A percentile compares a stretch with the other conserved stretches of the same genome.
Evolutionary conservation across 2,797 vertebrate genomes (phyloP).

Genomic region (Rallus crepitans): DNA sequence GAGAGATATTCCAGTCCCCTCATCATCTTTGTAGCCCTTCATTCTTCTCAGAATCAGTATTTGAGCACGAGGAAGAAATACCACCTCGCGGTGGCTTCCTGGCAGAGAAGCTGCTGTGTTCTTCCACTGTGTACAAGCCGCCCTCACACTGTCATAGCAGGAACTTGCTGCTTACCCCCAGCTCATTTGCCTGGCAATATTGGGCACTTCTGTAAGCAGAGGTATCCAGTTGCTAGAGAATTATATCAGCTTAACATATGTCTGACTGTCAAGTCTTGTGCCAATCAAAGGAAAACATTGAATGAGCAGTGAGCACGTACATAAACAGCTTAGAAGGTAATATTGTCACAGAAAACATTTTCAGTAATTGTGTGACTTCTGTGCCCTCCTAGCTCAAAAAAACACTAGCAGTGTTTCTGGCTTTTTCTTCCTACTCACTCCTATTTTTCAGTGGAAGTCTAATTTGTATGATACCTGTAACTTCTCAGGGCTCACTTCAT

Average conservation of each 20-base stretch:
- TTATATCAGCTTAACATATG: neutral
- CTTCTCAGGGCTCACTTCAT: neutral
- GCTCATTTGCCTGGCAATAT: neutral
- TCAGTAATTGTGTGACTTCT: neutral
- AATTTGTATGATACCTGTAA: neutral
- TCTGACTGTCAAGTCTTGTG: neutral
- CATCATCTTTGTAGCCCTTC: neutral
- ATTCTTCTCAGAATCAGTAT: neutral
- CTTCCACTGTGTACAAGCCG: neutral
- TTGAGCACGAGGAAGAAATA: neutral
- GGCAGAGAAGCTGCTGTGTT: neutral
- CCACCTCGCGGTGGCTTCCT: neutral
- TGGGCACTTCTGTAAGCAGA: neutral
- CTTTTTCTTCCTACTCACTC: neutral
- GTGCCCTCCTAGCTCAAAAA: neutral
- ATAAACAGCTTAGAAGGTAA: neutral
- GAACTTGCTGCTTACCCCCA: neutral
- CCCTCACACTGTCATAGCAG: neutral
- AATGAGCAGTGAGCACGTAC: neutral
- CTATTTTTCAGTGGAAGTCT: neutral
- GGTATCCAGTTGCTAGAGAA: neutral
- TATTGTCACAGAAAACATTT: neutral
- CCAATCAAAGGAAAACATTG: neutral
- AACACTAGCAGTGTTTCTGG: neutral
- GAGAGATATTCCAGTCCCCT: no score